Conservation (phyloP, 2,888 invertebrate genomes). For the Scaptomyza parva region DNA sequence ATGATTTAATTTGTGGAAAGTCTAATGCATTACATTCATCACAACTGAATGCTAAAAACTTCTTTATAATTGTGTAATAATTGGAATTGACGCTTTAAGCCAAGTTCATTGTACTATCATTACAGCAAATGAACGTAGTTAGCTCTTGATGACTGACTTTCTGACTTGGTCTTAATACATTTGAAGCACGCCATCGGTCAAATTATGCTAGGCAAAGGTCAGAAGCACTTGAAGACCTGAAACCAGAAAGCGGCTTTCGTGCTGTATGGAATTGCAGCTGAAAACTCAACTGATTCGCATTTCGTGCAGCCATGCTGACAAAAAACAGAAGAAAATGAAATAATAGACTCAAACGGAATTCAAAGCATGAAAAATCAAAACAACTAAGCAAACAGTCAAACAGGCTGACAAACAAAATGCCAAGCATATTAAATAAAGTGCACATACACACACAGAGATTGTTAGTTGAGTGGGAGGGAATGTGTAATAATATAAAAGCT, state of each 20-base stretch:
- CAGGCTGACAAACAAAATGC: conserved; percentile 65
- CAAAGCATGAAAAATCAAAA: conserved; percentile 70
- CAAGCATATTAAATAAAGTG: conserved; percentile 72
- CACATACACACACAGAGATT: conserved; percentile 16
- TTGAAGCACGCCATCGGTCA: conserved; percentile 51
- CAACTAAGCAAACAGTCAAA: conserved; percentile 68
- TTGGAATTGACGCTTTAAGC: not conserved
- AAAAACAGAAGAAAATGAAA: conserved; percentile 19
- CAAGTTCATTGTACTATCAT: not conserved
- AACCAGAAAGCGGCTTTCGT: conserved; percentile 1
- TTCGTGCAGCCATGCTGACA: conserved; percentile 16
- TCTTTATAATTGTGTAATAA: not conserved
- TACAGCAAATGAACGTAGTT: not conserved
- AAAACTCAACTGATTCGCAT: not conserved
- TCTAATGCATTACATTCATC: not conserved
- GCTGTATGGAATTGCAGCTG: conserved; percentile 8
- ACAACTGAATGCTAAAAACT: not conserved
- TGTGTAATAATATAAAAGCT: conserved; percentile 33
- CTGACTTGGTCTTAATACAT: conserved; percentile 9
- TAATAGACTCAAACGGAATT: conserved; percentile 23
- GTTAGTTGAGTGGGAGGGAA: not conserved
- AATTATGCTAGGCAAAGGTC: conserved; percentile 52
- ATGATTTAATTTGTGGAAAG: too few relatives aligned
- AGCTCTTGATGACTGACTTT: not conserved
- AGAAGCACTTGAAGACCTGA: conserved; percentile 31